phyloP scores from a whole-genome alignment of 2,797 vertebrate genomes.

The Etheostoma perlongum region DNA sequence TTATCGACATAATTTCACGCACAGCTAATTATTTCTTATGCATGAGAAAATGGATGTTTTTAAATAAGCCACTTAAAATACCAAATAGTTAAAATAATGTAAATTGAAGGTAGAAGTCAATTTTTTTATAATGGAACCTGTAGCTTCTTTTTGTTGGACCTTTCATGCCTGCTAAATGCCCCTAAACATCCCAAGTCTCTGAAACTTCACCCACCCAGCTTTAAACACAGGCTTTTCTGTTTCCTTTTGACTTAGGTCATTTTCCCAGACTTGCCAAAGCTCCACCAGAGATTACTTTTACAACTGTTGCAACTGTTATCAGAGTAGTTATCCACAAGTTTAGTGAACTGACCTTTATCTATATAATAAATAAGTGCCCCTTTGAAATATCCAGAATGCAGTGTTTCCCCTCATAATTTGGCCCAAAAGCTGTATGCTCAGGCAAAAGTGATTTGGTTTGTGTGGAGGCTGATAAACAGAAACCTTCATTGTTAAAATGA shows the following conservation, averaged over 20 bases:
- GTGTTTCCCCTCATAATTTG: not conserved
- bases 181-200: not conserved
- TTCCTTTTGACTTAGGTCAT: not conserved
- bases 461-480: not conserved
- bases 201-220: not conserved
- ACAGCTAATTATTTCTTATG: constrained; percentile 38
- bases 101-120: not conserved
- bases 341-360: not conserved
- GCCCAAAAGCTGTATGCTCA: not conserved
- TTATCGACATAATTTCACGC: constrained; percentile 47
- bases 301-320: not conserved
- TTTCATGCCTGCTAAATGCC: not conserved
- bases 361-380: not conserved
- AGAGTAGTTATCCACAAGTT: not conserved
- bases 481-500: not conserved
- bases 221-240: not conserved
- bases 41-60: constrained; percentile 25
- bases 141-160: not conserved
- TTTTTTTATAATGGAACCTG: not conserved
- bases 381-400: not conserved
- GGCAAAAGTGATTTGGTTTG: not conserved
- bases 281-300: not conserved
- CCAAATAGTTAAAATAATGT: not conserved
- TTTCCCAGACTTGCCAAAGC: not conserved
- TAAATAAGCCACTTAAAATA: constrained; percentile 18